phyloP scores from a whole-genome alignment of 2,113 vertebrate genomes.

The Pomatorhinus ruficollis region DNA sequence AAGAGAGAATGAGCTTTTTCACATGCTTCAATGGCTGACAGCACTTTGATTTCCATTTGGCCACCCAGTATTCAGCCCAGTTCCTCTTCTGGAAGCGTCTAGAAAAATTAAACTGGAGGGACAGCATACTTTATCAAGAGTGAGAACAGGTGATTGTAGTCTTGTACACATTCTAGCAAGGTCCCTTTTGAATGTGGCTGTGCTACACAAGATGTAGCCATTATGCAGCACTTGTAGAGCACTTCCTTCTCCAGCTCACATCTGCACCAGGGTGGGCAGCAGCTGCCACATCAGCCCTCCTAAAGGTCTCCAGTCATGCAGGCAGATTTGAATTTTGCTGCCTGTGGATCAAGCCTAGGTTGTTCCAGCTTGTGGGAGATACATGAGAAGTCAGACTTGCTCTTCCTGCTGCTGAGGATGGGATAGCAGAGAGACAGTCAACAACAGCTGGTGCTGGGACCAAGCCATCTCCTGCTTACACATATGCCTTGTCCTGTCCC shows the following conservation, averaged over 20 bases:
- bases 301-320: neutral
- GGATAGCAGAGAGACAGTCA: neutral
- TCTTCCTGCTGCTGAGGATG: neutral
- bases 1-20: neutral
- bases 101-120: neutral
- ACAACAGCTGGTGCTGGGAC: neutral
- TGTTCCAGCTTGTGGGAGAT: constrained; percentile 5
- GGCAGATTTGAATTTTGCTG: constrained; percentile 7
- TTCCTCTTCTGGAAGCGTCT: neutral
- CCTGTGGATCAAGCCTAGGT: neutral
- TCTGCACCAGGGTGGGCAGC: neutral
- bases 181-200: neutral
- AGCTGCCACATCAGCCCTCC: neutral
- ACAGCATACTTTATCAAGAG: neutral
- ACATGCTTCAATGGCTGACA: neutral
- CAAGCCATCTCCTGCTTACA: neutral
- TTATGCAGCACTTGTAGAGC: neutral
- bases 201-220: neutral
- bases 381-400: neutral
- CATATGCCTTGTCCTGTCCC: accelerated
- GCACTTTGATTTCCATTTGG: neutral
- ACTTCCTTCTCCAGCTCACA: neutral
- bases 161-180: neutral
- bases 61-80: neutral
- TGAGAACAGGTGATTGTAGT: neutral